Evolutionary conservation across 1,140 invertebrate genomes (phyloP).

Genomic region (Drosophila virilis): DNA sequence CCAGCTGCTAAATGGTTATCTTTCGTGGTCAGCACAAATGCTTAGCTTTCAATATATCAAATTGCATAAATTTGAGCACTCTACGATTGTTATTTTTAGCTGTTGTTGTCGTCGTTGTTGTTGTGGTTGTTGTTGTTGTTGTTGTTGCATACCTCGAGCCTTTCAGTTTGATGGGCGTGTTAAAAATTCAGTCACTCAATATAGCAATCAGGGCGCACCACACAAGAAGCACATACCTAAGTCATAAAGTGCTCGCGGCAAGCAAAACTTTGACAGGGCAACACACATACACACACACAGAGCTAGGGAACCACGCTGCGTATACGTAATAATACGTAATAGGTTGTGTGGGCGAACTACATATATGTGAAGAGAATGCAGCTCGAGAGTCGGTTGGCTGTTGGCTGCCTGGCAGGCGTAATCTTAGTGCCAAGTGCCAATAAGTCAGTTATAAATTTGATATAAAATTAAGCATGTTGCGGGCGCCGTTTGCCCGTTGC

Average conservation of each 20-base stretch:
- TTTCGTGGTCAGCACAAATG: conserved; percentile 31
- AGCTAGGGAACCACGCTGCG: conserved; percentile 41
- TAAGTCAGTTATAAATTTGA: conserved; percentile 83
- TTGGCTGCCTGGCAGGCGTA: conserved; percentile 68
- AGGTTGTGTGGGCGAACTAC: conserved; percentile 10
- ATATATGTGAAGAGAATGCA: conserved; percentile 1
- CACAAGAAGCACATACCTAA: conserved; percentile 29
- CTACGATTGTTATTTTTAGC: conserved; percentile 18
- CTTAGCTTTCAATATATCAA: conserved; percentile 73
- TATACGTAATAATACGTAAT: conserved; percentile 71
- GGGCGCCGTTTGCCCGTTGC: conserved; percentile 24
- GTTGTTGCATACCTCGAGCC: neutral
- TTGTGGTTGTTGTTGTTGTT: neutral
- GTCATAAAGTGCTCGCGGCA: conserved; percentile 40
- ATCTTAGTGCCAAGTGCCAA: conserved; percentile 78
- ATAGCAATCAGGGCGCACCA: conserved; percentile 19
- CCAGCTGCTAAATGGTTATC: conserved; percentile 45
- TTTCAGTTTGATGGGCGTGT: conserved; percentile 36
- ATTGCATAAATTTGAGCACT: conserved; percentile 68
- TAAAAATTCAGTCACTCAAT: conserved; percentile 43
- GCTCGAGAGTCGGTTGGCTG: conserved; percentile 1
- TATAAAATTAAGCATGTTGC: conserved; percentile 78
- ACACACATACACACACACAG: conserved; percentile 2
- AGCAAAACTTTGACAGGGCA: conserved; percentile 33
- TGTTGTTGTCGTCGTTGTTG: conserved; percentile 4